These are phyloP conservation scores for Cataglyphis albicans DNA, from an alignment of 2,888 invertebrate species.

Conservation along the genomic window DNA sequence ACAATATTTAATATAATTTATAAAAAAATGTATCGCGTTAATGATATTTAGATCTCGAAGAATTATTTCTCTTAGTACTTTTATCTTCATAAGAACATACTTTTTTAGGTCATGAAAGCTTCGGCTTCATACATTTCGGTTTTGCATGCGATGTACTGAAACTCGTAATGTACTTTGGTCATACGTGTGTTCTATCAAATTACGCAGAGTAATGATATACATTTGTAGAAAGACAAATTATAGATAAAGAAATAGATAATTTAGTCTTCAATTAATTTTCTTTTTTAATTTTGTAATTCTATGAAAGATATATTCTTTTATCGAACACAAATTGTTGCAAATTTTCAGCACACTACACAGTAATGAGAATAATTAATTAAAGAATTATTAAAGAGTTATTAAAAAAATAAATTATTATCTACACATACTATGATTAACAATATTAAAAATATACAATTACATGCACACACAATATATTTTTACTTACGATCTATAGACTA, in stretches of 20 bases:
- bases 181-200: background rate
- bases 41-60: background rate
- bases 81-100: background rate
- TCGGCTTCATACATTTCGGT: slow-evolving; percentile 74
- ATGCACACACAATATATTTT: background rate
- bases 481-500: background rate
- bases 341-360: background rate
- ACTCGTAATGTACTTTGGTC: background rate
- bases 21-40: background rate
- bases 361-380: background rate
- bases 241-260: slow-evolving; percentile 8
- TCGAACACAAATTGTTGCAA: background rate
- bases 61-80: background rate
- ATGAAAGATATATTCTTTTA: background rate
- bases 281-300: background rate
- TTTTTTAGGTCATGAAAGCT: slow-evolving; percentile 69
- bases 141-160: slow-evolving; percentile 66
- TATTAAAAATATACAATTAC: background rate
- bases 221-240: slow-evolving; percentile 9
- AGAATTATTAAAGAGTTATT: background rate
- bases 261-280: background rate
- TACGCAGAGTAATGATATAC: background rate
- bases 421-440: background rate
- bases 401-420: background rate
- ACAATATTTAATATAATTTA: background rate